A percentile compares a stretch with the other conserved stretches of the same genome.
Conservation (phyloP, 1,140 invertebrate species). For the Tetramorium simillimum region DNA sequence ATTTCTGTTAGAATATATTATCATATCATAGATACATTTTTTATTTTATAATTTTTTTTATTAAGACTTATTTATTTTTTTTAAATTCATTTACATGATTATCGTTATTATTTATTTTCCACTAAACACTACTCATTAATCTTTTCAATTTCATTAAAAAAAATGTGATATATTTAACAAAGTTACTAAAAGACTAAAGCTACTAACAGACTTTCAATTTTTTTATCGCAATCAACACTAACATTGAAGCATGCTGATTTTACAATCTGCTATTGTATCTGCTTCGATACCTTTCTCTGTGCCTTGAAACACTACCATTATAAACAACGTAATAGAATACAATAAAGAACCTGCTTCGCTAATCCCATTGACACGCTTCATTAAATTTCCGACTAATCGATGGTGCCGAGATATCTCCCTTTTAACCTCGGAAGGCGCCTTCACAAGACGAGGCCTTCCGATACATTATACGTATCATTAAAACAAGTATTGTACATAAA, state of each 20-base stretch:
- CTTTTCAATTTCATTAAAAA: not conserved
- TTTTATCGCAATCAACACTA: not conserved
- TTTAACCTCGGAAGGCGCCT: conserved; percentile 1
- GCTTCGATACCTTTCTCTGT: not conserved
- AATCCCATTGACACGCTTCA: not conserved
- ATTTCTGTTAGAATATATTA: not conserved
- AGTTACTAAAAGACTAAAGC: not conserved
- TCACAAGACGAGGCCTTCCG: not conserved
- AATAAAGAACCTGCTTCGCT: not conserved
- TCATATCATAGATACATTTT: not conserved
- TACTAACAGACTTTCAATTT: not conserved
- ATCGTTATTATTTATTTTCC: not conserved
- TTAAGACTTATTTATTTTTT: not conserved
- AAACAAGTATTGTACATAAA: conserved; percentile 72
- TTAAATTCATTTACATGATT: not conserved
- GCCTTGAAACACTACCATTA: not conserved
- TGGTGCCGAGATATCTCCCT: not conserved
- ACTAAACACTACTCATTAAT: not conserved
- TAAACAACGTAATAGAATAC: not conserved
- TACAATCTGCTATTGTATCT: not conserved
- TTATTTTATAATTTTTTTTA: not conserved
- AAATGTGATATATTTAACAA: conserved; percentile 2
- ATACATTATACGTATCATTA: conserved; percentile 43
- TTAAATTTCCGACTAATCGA: not conserved
- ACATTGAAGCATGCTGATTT: not conserved